Percentiles rank a stretch among this genome's conserved stretches.
Conservation (phyloP, 1,140 invertebrate genomes). For the Caenorhabditis tropicalis region DNA sequence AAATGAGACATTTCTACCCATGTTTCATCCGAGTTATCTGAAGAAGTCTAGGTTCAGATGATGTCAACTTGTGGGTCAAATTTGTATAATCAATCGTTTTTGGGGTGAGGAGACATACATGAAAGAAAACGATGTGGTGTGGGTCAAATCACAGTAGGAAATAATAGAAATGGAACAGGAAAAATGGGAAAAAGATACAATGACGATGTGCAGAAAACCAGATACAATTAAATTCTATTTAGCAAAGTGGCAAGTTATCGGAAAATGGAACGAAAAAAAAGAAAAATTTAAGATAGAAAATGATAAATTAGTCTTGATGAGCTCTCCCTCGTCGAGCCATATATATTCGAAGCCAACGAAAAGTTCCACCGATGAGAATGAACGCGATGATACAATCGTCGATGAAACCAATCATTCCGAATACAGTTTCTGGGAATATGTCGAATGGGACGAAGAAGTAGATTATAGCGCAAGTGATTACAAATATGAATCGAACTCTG, state of each 20-base stretch:
- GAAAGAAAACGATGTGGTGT: neutral
- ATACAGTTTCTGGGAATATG: neutral
- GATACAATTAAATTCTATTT: neutral
- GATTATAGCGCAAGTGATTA: neutral
- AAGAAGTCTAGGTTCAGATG: neutral
- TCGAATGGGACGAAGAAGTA: neutral
- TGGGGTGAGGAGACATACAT: neutral
- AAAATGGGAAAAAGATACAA: neutral
- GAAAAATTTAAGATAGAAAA: neutral
- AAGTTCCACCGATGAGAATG: neutral
- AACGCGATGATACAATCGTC: slow-evolving; percentile 22
- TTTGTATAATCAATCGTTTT: neutral
- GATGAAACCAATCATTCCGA: neutral
- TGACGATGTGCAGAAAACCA: neutral
- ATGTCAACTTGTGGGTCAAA: slow-evolving; percentile 2
- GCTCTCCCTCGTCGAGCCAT: neutral
- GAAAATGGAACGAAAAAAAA: neutral
- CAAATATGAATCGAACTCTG: slow-evolving; percentile 9
- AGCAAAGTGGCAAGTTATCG: neutral
- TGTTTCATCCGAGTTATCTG: neutral
- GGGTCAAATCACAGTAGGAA: slow-evolving; percentile 33
- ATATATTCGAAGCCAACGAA: neutral
- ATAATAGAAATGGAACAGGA: neutral
- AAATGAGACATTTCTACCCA: slow-evolving; percentile 15
- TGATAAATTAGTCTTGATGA: neutral